Base-by-base conservation (phyloP, 2,113 vertebrate species). In the Beaufortia kweichowensis region DNA sequence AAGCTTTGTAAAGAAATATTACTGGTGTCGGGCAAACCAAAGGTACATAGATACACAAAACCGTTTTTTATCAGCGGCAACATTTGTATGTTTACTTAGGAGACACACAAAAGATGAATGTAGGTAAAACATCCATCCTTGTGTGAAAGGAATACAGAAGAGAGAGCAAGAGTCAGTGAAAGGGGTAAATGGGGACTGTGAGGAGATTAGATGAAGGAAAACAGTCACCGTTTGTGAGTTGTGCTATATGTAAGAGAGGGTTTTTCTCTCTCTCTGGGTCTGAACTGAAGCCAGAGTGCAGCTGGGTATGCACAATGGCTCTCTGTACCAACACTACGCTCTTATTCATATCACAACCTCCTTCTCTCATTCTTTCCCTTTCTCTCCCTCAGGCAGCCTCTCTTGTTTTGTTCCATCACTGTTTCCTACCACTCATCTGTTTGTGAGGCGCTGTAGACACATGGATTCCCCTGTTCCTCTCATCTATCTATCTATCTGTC, bases 271-370 rank as follows among this genome's bases (percentile, higher is more conserved):
- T 71, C 29, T 55, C 26, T 70, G 59, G 39, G 43, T 78, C 71
- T 87, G 83, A 87, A 86, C 29, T 33, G 9, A 69, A 80, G 86
- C 86, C 85, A 87, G 82, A 56, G 57, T 80, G 86, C 86, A 89
- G 87, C 88, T 82, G 86, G 81, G 64, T 82, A 69, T 81, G 81
- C 87, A 90, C 87, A 91, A 90, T 89, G 88, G 82, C 56, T 76
- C 82, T 85, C 84, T 90, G 83, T 90, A n/a, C 72, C 73, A 83
- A 76, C 79, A 81, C 73, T 84, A 88, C 1, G 55, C 83, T 84
- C 85, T 67, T 83, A 84, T 90, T 89, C 83, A 88, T 62, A 73
- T 61, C 29, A 66, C 55, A 66, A 60, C 78, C 24, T 29, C 23
- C 19, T 77, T 71, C 56, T 60, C 65, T 66, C 21, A 15, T 60